Conservation (phyloP, 2,113 vertebrate genomes). For the Myrmophylax atrothorax region DNA sequence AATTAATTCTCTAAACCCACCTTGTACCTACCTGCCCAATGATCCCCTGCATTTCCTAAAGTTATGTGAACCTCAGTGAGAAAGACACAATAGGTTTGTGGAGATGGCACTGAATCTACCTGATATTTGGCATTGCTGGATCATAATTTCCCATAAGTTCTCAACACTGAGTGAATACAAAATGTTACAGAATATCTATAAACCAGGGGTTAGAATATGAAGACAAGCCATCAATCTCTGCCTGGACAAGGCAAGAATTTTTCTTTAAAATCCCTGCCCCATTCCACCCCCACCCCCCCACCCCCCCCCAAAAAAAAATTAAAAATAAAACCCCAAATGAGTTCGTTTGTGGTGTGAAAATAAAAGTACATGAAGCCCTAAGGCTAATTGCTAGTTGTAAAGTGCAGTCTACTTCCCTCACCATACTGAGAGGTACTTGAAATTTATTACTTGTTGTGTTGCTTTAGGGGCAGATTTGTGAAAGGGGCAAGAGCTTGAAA, state of each 20-base stretch:
- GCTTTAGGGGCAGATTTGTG: slow-evolving; percentile 1
- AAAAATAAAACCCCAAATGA: not conserved
- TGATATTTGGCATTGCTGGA: not conserved
- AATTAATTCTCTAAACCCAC: not conserved
- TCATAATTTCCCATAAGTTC: not conserved
- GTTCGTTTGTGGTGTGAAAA: not conserved
- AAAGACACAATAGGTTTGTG: not conserved
- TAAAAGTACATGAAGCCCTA: slow-evolving; percentile 20
- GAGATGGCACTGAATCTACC: not conserved
- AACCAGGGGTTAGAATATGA: not conserved
- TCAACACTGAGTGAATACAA: not conserved
- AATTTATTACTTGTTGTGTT: not conserved
- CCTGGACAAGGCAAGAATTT: not conserved
- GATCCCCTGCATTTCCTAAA: not conserved
- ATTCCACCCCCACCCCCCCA: no score
- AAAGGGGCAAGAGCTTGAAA: not conserved
- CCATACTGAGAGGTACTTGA: not conserved
- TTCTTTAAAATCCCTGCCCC: not conserved
- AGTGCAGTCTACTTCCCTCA: slow-evolving; percentile 4
- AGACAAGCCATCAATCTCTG: not conserved
- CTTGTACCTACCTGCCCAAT: not conserved
- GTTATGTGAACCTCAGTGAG: not conserved
- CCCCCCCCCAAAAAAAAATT: not conserved
- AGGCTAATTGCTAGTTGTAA: slow-evolving; percentile 47
- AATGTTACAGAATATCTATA: not conserved